phyloP scores from a whole-genome alignment of 2,888 invertebrate genomes.

The Branchipolynoe longqiensis region DNA sequence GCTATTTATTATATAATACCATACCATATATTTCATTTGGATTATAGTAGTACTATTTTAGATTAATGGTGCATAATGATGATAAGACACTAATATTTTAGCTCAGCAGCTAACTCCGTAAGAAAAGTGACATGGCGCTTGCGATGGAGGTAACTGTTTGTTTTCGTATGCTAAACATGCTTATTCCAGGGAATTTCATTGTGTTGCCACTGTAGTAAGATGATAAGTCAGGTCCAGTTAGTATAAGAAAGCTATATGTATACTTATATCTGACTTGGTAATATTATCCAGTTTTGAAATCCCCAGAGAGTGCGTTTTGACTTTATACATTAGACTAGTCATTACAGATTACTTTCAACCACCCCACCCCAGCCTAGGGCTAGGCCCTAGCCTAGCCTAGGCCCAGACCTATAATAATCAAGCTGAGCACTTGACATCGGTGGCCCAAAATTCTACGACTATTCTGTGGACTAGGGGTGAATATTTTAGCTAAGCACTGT shows the following conservation, averaged over 20 bases:
- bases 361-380: no score
- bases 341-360: no score
- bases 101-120: background rate
- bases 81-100: background rate
- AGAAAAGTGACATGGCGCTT: constrained; percentile 38
- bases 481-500: no score
- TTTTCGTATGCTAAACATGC: constrained; percentile 25
- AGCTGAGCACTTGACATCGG: no score
- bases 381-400: no score
- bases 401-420: no score
- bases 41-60: background rate
- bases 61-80: background rate
- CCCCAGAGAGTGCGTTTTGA: background rate
- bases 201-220: background rate
- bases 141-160: constrained; percentile 53
- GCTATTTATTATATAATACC: background rate
- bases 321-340: background rate
- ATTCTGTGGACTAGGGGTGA: no score
- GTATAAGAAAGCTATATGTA: background rate
- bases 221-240: background rate
- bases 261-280: background rate
- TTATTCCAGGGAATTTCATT: background rate
- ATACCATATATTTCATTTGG: background rate
- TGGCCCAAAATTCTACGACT: no score
- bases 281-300: background rate